phyloP scores from a whole-genome alignment of 2,113 vertebrate genomes.

The Fregetta grallaria region DNA sequence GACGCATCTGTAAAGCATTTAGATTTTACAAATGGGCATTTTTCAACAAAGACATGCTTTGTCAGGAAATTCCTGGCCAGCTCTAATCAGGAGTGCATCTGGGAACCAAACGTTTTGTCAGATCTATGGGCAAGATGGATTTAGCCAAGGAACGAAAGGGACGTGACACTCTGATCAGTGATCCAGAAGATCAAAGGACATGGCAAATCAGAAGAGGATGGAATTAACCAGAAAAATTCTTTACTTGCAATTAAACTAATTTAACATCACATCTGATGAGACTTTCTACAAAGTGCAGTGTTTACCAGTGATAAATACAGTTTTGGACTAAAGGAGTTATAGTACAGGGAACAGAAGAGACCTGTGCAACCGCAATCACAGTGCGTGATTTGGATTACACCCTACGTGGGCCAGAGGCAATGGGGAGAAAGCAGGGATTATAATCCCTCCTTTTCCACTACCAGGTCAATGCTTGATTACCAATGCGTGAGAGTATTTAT shows the following conservation, averaged over 20 bases:
- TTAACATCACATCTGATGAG: background rate
- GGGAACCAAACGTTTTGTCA: background rate
- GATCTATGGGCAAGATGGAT: background rate
- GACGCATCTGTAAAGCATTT: background rate
- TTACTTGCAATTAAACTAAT: background rate
- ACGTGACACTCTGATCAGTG: background rate
- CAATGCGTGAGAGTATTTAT: background rate
- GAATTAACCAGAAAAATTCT: background rate
- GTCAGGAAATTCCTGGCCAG: constrained; percentile 10
- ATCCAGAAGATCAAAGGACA: constrained; percentile 31
- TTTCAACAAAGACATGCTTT: constrained; percentile 14
- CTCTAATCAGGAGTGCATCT: constrained; percentile 6
- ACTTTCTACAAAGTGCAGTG: background rate
- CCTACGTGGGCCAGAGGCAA: background rate
- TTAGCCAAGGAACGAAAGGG: background rate
- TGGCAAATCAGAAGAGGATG: background rate
- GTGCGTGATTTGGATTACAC: background rate
- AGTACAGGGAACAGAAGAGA: background rate
- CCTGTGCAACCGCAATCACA: background rate
- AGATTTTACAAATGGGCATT: background rate
- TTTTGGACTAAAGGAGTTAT: background rate
- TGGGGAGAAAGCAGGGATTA: background rate
- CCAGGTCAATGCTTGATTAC: background rate
- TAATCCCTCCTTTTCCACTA: background rate
- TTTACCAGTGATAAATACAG: background rate